A percentile compares a stretch with the other conserved stretches of the same genome.
phyloP scores from a whole-genome alignment of 2,113 vertebrate genomes.

The Protobothrops flavoviridis region DNA sequence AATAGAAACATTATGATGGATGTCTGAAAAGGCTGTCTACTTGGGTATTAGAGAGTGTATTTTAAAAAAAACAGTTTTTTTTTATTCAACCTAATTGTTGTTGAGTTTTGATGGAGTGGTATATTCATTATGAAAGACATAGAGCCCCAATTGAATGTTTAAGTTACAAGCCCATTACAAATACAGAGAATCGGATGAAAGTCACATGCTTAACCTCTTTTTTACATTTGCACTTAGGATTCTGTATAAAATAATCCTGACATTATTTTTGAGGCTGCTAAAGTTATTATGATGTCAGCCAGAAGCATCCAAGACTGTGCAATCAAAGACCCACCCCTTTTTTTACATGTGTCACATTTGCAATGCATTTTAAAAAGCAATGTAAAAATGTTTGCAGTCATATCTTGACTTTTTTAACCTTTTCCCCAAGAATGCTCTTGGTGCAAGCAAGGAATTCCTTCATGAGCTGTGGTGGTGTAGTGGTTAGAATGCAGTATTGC shows the following conservation, averaged over 20 bases:
- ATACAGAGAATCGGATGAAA: background rate
- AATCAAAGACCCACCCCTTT: background rate
- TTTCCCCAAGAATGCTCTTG: background rate
- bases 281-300: background rate
- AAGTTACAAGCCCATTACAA: background rate
- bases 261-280: background rate
- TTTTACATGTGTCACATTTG: background rate
- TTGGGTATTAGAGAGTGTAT: background rate
- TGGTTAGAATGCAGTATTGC: background rate
- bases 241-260: background rate
- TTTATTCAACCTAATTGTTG: background rate
- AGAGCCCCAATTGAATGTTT: background rate
- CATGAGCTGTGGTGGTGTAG: background rate
- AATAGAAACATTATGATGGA: background rate
- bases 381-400: background rate
- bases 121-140: slow-evolving; percentile 24
- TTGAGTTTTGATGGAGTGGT: background rate
- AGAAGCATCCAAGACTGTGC: background rate
- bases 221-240: slow-evolving; percentile 5
- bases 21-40: slow-evolving; percentile 6
- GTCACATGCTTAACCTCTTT: background rate
- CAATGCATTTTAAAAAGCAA: background rate
- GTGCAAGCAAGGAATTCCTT: background rate
- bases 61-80: background rate
- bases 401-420: background rate